Conservation (phyloP, 2,888 invertebrate genomes). For the Spicauda simplicius region DNA sequence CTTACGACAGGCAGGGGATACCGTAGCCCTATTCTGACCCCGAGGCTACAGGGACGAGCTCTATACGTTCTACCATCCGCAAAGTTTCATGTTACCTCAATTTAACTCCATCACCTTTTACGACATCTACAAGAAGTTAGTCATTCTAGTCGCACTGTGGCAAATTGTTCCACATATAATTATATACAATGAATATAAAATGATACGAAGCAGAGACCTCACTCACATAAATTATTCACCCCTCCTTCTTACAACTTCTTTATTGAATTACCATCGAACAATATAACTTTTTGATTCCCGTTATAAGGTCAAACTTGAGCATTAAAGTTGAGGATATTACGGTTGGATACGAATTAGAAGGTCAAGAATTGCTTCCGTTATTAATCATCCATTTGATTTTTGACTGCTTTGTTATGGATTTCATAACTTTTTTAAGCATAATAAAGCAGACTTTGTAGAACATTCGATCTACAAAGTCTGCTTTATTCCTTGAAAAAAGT, state of each 20-base stretch:
- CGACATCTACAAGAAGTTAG: no score
- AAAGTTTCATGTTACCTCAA: no score
- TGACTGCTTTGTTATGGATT: neutral
- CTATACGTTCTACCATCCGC: no score
- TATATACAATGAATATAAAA: neutral
- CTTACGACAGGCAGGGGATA: no score
- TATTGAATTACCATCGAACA: constrained; percentile 21
- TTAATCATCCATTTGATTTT: neutral
- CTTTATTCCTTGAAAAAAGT: no score
- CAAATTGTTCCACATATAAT: no score
- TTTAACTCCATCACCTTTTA: no score
- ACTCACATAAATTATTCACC: neutral
- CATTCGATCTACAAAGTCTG: no score
- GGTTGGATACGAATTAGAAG: neutral
- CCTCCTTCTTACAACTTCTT: constrained; percentile 5
- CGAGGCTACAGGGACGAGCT: no score
- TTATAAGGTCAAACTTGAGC: neutral
- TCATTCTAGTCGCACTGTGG: no score
- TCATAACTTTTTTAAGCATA: neutral
- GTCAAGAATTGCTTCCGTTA: neutral
- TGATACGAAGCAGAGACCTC: neutral
- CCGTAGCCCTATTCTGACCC: no score
- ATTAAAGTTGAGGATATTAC: neutral
- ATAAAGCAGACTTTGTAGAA: no score
- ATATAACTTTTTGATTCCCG: neutral